Conservation (phyloP, 2,888 invertebrate species). For the Kryphioiulus occultus region DNA sequence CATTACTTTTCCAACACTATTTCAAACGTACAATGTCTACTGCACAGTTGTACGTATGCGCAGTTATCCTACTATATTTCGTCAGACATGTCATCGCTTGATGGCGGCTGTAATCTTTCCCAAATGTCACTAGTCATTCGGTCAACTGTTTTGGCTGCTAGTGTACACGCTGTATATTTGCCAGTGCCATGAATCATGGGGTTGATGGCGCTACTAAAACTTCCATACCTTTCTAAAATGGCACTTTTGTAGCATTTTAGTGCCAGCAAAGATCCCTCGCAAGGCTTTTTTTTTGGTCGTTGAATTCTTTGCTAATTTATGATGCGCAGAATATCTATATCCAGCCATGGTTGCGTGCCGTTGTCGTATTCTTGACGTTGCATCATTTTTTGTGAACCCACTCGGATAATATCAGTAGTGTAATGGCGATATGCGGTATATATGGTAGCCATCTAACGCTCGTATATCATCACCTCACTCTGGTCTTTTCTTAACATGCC, state of each 20-base stretch:
- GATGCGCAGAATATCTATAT: conserved; percentile 27
- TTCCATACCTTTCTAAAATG: conserved; percentile 25
- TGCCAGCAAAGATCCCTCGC: conserved; percentile 31
- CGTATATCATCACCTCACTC: not conserved
- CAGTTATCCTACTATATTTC: too few species aligned
- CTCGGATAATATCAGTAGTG: not conserved
- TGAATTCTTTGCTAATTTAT: conserved; percentile 35
- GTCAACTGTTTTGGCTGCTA: not conserved
- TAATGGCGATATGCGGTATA: not conserved
- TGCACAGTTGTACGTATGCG: too few species aligned
- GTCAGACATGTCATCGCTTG: too few species aligned
- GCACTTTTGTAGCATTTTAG: conserved; percentile 35
- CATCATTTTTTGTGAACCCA: conserved; percentile 6
- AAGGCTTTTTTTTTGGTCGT: conserved; percentile 1
- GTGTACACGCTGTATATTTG: not conserved
- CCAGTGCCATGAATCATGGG: not conserved
- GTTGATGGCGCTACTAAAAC: conserved; percentile 30
- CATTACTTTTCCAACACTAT: too few species aligned
- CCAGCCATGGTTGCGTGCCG: not conserved
- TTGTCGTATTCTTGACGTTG: not conserved
- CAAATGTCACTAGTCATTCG: conserved; percentile 1
- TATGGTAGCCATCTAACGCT: conserved; percentile 18
- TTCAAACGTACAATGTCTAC: too few species aligned
- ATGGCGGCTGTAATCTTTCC: not conserved
- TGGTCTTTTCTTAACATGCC: not conserved